Percentiles rank a stretch among this genome's conserved stretches.
phyloP scores from a whole-genome alignment of 1,140 invertebrate species.

The Lithobius niger region DNA sequence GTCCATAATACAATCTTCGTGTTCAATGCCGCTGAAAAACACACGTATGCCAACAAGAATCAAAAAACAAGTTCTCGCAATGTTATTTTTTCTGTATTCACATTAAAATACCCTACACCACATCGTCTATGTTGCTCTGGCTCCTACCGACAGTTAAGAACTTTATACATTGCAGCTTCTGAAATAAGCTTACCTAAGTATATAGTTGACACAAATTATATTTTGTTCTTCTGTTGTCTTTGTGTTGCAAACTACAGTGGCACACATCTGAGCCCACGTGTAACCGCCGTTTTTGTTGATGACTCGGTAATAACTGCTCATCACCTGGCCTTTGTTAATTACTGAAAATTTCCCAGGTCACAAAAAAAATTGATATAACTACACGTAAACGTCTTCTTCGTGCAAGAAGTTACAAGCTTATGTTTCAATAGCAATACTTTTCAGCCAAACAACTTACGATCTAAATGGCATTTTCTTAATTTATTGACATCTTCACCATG shows the following conservation, averaged over 20 bases:
- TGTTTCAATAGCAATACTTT: too few species aligned
- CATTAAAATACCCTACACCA: too few species aligned
- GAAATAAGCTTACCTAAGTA: slow-evolving; percentile 61
- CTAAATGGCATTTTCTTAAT: slow-evolving; percentile 79
- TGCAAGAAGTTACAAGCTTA: too few species aligned
- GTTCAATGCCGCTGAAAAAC: slow-evolving; percentile 67
- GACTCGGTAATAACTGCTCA: slow-evolving; percentile 87
- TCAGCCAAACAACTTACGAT: slow-evolving; percentile 83
- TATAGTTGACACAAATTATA: slow-evolving; percentile 91
- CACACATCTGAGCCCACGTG: slow-evolving; percentile 92
- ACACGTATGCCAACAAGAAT: too few species aligned
- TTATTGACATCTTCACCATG: slow-evolving; percentile 89
- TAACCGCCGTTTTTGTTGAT: slow-evolving; percentile 93
- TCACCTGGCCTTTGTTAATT: slow-evolving; percentile 88
- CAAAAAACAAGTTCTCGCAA: too few species aligned
- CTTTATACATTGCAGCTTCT: too few species aligned
- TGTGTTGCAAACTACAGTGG: slow-evolving; percentile 85
- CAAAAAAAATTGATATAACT: too few species aligned
- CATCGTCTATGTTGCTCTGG: too few species aligned
- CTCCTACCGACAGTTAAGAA: too few species aligned
- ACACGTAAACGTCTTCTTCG: too few species aligned
- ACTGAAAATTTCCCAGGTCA: too few species aligned
- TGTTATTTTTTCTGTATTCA: too few species aligned
- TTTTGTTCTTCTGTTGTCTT: slow-evolving; percentile 93
- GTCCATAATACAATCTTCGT: slow-evolving; percentile 80